phyloP scores from a whole-genome alignment of 2,888 invertebrate species.

The Diarsia brunnea region DNA sequence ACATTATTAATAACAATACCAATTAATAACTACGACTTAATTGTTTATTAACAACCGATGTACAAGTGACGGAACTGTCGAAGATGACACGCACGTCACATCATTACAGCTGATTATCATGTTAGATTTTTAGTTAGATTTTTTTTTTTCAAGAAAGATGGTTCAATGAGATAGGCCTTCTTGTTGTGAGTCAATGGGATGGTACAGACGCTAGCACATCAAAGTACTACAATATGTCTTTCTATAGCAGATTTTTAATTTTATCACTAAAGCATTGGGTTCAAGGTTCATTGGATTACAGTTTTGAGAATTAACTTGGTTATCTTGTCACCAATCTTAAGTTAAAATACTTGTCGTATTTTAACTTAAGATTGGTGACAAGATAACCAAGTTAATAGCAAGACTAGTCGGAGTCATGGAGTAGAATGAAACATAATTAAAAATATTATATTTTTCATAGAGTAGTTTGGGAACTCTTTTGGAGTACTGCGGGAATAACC shows the following conservation, averaged over 20 bases:
- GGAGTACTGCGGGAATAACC: too few relatives aligned
- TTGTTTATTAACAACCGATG: constrained; percentile 43
- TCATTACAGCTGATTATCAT: constrained; percentile 20
- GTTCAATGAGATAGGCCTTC: background rate
- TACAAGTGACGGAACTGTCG: constrained; percentile 42
- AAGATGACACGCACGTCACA: constrained; percentile 17
- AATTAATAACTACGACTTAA: constrained; percentile 40
- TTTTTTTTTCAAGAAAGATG: background rate
- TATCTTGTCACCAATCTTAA: too few relatives aligned
- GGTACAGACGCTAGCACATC: background rate
- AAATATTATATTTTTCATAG: too few relatives aligned
- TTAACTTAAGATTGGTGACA: too few relatives aligned
- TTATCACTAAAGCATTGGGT: too few relatives aligned
- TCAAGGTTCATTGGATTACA: too few relatives aligned
- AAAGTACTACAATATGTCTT: too few relatives aligned
- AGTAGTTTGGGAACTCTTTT: too few relatives aligned
- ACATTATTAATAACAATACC: constrained; percentile 42
- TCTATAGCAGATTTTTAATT: too few relatives aligned
- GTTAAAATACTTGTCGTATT: too few relatives aligned
- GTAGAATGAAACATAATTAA: too few relatives aligned
- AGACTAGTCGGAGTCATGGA: background rate
- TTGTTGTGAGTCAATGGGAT: background rate
- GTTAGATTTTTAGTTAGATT: background rate
- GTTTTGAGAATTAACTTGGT: too few relatives aligned
- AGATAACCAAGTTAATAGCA: background rate